Evolutionary conservation across 2,888 invertebrate species (phyloP), one percentile per base, ranked within the genome.

Genomic region (Hedya salicella): DNA sequence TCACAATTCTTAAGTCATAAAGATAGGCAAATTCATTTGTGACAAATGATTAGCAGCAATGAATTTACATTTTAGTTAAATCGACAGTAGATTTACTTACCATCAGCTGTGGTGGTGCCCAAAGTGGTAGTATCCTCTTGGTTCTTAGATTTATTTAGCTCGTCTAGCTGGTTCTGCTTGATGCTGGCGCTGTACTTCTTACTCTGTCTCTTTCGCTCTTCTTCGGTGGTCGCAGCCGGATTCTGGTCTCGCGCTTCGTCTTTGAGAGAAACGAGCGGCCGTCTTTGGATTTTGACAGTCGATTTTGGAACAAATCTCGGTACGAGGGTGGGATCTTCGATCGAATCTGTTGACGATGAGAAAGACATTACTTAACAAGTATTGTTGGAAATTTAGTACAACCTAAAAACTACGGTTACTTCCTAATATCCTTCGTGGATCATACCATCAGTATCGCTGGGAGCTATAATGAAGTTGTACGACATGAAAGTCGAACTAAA

Each of bases 141-240:
- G 50, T 74, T 78, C 67, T 75, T 80, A 3, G 76, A 79, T 44
- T 72, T 70, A 56, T 82, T 87, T n/a, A 84, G 74, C 19, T 89
- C 87, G 39, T 88, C 86, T 5, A 91, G 71, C 70, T 89, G 87
- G 69, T 89, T 91, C 77, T 89, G 89, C 39, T 86, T 90, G 71
- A 91, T 88, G 62, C 82, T 86, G 6, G 89, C 72, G 71, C 90
- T 91, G 79, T 87, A 92, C 72, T 91, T 92, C 79, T 92, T 92
- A 75, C 91, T 91, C 69, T 91, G 91, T 70, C 91, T 81, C 72
- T 88, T 90, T 39, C 80, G 85, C 69, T 91, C 89, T 3, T 91
- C 90, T 17, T 92, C 91, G 63, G 85, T 91, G 0, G 90, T 89
- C 0, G 91, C 91, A 1, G 89, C 85, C 0, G 87, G 85, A 70